phyloP scores from a whole-genome alignment of 2,113 vertebrate species.

The Chloroceryle aenea region DNA sequence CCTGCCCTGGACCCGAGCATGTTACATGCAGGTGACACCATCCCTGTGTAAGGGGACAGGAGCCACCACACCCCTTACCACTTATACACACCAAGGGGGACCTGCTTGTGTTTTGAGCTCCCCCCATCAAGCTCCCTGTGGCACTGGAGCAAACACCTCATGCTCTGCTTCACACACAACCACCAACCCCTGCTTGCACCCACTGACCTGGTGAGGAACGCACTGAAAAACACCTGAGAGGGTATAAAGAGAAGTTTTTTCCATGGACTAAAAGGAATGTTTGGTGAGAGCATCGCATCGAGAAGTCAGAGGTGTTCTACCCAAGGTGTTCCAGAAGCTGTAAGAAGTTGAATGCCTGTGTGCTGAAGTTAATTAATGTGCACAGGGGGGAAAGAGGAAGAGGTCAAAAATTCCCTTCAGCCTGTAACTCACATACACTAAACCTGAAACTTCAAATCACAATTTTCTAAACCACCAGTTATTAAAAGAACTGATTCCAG shows the following conservation, averaged over 20 bases:
- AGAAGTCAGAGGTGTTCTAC: not conserved
- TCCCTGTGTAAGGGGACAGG: not conserved
- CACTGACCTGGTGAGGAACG: not conserved
- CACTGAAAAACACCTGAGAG: rapidly evolving
- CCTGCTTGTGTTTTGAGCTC: rapidly evolving
- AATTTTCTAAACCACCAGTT: not conserved
- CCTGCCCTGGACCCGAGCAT: not conserved
- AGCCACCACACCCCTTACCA: not conserved
- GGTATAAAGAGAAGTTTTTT: not conserved
- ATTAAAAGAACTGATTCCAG: not conserved
- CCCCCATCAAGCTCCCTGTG: not conserved
- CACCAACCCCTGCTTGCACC: not conserved
- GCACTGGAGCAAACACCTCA: rapidly evolving
- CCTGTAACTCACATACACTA: not conserved
- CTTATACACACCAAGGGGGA: not conserved
- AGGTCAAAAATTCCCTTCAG: not conserved
- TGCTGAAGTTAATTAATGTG: not conserved
- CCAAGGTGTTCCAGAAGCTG: not conserved
- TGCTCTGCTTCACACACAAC: not conserved
- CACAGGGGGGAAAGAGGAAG: not conserved
- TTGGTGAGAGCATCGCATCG: not conserved
- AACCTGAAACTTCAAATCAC: not conserved
- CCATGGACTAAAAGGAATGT: not conserved
- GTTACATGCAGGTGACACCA: not conserved
- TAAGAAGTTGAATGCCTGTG: not conserved